Evolutionary conservation across 2,797 vertebrate species (phyloP).

Genomic region (Meda fulgida): DNA sequence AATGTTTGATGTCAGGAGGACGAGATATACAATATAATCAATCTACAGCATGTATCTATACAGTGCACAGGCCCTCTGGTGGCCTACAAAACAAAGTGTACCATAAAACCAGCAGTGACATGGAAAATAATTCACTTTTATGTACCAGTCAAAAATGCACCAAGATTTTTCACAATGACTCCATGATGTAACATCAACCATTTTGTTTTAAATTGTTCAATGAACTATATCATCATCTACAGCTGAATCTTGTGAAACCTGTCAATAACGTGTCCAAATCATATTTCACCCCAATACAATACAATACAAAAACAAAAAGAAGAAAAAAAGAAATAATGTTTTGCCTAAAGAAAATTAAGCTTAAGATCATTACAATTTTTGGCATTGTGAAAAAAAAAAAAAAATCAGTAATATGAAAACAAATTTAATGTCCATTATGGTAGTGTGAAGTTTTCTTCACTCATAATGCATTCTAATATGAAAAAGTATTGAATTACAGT

Average conservation of each 20-base stretch:
- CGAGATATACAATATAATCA: slow-evolving; percentile 79
- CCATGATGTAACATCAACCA: slow-evolving; percentile 30
- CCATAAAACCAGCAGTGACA: slow-evolving; percentile 64
- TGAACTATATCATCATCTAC: neutral
- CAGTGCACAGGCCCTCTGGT: slow-evolving; percentile 62
- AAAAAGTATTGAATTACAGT: neutral
- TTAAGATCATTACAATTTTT: neutral
- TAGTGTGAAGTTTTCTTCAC: neutral
- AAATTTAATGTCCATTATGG: neutral
- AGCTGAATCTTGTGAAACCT: neutral
- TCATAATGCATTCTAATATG: neutral
- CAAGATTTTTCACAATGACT: neutral
- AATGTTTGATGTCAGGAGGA: slow-evolving; percentile 73
- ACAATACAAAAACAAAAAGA: neutral
- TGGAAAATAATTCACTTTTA: neutral
- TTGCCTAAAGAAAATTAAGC: neutral
- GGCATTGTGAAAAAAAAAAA: neutral
- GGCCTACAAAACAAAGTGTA: slow-evolving; percentile 66
- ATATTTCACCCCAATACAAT: neutral
- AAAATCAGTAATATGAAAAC: neutral
- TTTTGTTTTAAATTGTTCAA: slow-evolving; percentile 16
- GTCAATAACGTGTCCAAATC: neutral
- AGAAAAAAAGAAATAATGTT: neutral
- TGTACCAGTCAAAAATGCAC: neutral
- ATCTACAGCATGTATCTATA: slow-evolving; percentile 78